phyloP scores from a whole-genome alignment of 1,140 invertebrate species.

The Ladona fulva region DNA sequence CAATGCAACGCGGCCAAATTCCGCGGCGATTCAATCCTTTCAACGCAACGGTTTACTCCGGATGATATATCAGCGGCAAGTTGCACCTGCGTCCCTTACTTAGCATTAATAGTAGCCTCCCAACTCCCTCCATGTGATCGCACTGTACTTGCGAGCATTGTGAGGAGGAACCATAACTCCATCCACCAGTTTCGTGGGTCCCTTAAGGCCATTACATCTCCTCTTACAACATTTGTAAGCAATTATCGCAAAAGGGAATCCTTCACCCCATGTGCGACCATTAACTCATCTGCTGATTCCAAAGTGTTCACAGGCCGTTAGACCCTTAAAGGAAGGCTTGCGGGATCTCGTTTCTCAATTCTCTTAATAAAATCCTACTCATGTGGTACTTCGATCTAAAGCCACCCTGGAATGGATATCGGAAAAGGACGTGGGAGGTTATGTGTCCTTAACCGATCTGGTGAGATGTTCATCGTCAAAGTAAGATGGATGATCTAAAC shows the following conservation, averaged over 20 bases:
- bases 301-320: background rate
- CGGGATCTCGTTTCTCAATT: too few relatives aligned
- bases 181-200: background rate
- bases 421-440: too few relatives aligned
- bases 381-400: too few relatives aligned
- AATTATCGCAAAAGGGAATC: constrained; percentile 1
- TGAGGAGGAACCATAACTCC: too few relatives aligned
- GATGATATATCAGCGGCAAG: background rate
- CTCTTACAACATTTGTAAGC: constrained; percentile 6
- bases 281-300: background rate
- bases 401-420: too few relatives aligned
- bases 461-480: too few relatives aligned
- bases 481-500: too few relatives aligned
- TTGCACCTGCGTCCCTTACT: background rate
- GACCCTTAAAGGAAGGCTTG: background rate
- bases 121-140: too few relatives aligned
- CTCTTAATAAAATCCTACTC: too few relatives aligned
- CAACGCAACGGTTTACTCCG: background rate
- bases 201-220: background rate
- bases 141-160: too few relatives aligned
- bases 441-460: too few relatives aligned
- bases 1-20: background rate
- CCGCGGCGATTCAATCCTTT: background rate
- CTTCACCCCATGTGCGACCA: background rate
- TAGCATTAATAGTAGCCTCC: background rate